phyloP scores from a whole-genome alignment of 2,113 vertebrate species.

The Scortum barcoo region DNA sequence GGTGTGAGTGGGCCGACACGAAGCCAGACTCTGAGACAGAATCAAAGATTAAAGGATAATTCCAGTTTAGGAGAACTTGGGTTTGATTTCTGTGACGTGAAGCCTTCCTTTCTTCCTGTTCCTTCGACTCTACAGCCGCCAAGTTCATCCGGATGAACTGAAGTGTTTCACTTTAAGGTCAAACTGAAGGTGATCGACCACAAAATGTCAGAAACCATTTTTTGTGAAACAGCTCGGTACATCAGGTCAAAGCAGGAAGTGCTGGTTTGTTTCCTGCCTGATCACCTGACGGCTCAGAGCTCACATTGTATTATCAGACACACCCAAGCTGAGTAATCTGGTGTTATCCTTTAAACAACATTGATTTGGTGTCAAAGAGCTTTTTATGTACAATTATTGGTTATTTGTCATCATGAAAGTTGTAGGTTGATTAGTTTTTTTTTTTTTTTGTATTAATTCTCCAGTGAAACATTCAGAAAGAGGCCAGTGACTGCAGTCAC shows the following conservation, averaged over 20 bases:
- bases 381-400: background rate
- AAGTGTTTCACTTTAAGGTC: background rate
- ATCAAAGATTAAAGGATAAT: background rate
- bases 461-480: slow-evolving; percentile 35
- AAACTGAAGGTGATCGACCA: background rate
- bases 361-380: background rate
- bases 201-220: background rate
- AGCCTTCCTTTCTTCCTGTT: background rate
- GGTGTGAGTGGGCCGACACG: background rate
- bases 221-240: background rate
- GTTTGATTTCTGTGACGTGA: background rate
- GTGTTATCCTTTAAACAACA: background rate
- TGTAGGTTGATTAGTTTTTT: background rate
- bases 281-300: background rate
- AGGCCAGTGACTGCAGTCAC: slow-evolving; percentile 12
- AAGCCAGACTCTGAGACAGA: background rate
- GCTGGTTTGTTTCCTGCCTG: background rate
- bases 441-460: background rate
- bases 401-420: background rate
- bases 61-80: background rate
- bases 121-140: background rate
- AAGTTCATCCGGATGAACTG: background rate
- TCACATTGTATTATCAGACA: background rate
- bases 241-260: background rate
- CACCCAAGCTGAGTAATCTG: background rate